Conservation (phyloP, 2,888 invertebrate species). For the Tuta absoluta region DNA sequence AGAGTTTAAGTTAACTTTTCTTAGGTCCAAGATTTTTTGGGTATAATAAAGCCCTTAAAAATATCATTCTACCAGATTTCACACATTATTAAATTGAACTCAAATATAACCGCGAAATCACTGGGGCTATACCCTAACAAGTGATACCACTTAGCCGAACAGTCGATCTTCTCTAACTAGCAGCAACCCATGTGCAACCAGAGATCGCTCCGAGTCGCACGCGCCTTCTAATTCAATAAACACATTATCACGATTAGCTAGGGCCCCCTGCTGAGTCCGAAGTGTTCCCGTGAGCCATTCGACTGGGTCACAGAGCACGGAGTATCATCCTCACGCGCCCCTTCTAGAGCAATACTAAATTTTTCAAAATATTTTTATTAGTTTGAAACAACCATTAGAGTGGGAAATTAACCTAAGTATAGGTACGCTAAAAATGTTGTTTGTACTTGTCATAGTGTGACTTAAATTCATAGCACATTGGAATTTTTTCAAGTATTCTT, state of each 20-base stretch:
- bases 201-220: slow-evolving; percentile 65
- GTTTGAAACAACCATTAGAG: too few relatives aligned
- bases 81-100: slow-evolving; percentile 10
- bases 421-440: too few relatives aligned
- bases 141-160: slow-evolving; percentile 50
- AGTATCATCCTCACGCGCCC: too few relatives aligned
- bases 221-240: slow-evolving; percentile 79
- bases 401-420: too few relatives aligned
- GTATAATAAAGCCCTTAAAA: neutral
- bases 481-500: too few relatives aligned
- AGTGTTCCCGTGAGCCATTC: slow-evolving; percentile 21
- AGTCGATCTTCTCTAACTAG: slow-evolving; percentile 31
- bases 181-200: slow-evolving; percentile 57
- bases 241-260: slow-evolving; percentile 80
- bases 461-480: too few relatives aligned
- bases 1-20: neutral
- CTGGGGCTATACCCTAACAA: slow-evolving; percentile 48
- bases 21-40: neutral
- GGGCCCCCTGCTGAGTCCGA: slow-evolving; percentile 53
- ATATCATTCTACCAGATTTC: slow-evolving; percentile 3
- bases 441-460: too few relatives aligned
- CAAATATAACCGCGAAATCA: slow-evolving; percentile 34
- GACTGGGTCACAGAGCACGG: neutral
- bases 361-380: too few relatives aligned
- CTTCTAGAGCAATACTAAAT: too few relatives aligned